Evolutionary conservation across 2,797 vertebrate species (phyloP).

Genomic region (Manis pentadactyla): DNA sequence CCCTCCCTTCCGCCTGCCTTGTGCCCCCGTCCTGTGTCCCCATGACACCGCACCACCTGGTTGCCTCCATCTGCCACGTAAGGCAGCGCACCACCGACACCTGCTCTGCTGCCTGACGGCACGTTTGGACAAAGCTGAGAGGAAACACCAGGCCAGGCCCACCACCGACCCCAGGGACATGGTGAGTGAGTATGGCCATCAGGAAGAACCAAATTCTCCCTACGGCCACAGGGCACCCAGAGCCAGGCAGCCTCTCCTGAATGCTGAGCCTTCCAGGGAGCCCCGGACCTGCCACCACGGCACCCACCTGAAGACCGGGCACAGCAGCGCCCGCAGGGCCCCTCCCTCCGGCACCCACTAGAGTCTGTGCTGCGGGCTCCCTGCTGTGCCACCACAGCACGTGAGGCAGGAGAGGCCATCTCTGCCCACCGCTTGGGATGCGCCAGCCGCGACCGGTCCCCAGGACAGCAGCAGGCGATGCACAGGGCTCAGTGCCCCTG

Average conservation of each 20-base stretch:
- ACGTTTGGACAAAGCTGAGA: rapidly evolving
- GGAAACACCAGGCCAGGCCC: background rate
- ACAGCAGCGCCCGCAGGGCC: too few relatives aligned
- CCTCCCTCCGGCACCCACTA: too few relatives aligned
- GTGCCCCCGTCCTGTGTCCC: background rate
- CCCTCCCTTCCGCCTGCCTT: background rate
- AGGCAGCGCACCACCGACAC: background rate
- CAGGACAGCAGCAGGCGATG: background rate
- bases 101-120: rapidly evolving
- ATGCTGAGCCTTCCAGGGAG: background rate
- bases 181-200: background rate
- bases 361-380: too few relatives aligned
- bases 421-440: too few relatives aligned
- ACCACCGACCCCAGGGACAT: background rate
- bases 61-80: rapidly evolving
- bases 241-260: background rate
- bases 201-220: background rate
- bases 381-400: too few relatives aligned
- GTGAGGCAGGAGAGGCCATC: too few relatives aligned
- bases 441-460: too few relatives aligned
- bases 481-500: background rate
- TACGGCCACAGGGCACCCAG: background rate
- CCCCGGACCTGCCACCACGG: background rate
- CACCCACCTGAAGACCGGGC: rapidly evolving
- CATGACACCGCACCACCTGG: rapidly evolving